Percentiles rank a stretch among this genome's conserved stretches.
Evolutionary conservation across 2,797 vertebrate species (phyloP).

Genomic region (Emys orbicularis): DNA sequence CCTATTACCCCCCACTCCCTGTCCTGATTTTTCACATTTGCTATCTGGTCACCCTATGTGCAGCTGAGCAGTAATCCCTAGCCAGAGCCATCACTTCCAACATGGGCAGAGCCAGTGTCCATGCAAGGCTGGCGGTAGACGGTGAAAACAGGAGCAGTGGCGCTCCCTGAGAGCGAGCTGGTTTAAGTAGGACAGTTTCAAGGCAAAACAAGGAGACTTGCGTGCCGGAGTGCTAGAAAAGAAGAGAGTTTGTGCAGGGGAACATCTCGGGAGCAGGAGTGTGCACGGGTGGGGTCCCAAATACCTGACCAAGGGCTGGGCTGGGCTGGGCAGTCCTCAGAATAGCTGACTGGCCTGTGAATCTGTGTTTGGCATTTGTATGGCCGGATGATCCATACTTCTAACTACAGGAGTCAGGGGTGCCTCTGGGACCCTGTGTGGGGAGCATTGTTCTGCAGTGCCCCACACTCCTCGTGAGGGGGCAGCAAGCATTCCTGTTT

Average conservation of each 20-base stretch:
- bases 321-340: too few species aligned
- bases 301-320: too few species aligned
- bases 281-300: background rate
- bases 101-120: too few species aligned
- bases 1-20: too few species aligned
- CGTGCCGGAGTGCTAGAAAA: background rate
- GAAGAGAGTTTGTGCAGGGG: background rate
- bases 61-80: background rate
- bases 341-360: background rate
- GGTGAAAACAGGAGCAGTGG: background rate
- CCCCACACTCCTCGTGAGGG: accelerated
- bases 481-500: background rate
- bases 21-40: too few species aligned
- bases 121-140: background rate
- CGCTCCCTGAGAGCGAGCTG: background rate
- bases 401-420: background rate
- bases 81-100: background rate
- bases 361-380: background rate
- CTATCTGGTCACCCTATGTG: background rate
- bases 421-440: background rate
- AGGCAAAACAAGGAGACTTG: background rate
- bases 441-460: background rate
- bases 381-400: background rate
- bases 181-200: background rate
- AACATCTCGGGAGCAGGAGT: background rate